These are phyloP conservation scores for Sebastes umbrosus DNA, from an alignment of 2,797 vertebrate genomes.

Conservation along the genomic window DNA sequence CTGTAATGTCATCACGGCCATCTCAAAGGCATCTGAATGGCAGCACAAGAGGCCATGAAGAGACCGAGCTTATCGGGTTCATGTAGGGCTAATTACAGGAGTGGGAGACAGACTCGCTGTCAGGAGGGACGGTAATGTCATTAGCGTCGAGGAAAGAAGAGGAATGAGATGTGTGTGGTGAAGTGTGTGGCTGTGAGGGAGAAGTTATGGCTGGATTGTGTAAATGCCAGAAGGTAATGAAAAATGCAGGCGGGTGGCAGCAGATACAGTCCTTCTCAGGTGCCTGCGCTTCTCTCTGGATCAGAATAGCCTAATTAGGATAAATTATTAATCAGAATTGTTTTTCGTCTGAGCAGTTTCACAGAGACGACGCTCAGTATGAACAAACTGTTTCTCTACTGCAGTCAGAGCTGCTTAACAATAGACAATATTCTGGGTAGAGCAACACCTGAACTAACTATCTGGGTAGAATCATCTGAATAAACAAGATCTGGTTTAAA, in stretches of 20 bases:
- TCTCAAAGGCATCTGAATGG: constrained; percentile 49
- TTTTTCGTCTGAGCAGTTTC: constrained; percentile 47
- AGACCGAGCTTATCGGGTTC: constrained; percentile 56
- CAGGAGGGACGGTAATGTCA: constrained; percentile 51
- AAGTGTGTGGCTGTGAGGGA: constrained; percentile 33
- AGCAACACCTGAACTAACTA: neutral
- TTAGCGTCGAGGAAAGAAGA: constrained; percentile 41
- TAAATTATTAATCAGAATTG: constrained; percentile 70
- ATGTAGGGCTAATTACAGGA: constrained; percentile 62
- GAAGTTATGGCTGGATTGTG: constrained; percentile 43
- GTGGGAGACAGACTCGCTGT: constrained; percentile 54
- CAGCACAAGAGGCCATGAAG: constrained; percentile 35
- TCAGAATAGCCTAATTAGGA: constrained; percentile 63
- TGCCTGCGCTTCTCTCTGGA: constrained; percentile 47
- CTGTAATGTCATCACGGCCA: constrained; percentile 55
- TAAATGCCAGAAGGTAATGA: constrained; percentile 61
- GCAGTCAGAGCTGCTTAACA: neutral
- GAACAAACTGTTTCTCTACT: constrained; percentile 15
- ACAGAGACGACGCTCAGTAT: neutral
- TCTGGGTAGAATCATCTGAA: neutral
- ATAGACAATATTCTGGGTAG: neutral
- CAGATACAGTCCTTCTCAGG: constrained; percentile 55
- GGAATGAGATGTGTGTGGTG: constrained; percentile 26
- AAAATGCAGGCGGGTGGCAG: constrained; percentile 56
- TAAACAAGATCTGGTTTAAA: neutral